Conservation (phyloP, 2,113 vertebrate genomes). For the Electrona antarctica region DNA sequence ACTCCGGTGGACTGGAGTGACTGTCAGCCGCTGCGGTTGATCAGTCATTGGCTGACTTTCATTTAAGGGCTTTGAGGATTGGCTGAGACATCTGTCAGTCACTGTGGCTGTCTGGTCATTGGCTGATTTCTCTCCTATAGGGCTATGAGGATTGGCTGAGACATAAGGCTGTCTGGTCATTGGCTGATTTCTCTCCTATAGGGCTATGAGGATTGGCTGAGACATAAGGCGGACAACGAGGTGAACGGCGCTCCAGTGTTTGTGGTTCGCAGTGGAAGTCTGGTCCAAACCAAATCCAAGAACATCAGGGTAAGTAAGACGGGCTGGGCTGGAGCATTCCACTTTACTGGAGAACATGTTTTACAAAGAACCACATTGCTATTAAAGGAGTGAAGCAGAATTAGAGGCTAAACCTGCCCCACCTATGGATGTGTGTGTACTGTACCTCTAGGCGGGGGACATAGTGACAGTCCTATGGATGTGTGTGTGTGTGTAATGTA, state of each 20-base stretch:
- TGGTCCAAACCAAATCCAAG: constrained; percentile 97
- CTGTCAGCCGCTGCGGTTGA: not conserved
- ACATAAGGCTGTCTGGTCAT: not conserved
- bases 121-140: too few species aligned
- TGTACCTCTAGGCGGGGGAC: too few species aligned
- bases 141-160: not conserved
- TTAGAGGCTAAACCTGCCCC: too few species aligned
- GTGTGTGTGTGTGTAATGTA: too few species aligned
- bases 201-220: constrained; percentile 98
- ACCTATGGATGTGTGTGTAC: too few species aligned
- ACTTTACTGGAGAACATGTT: too few species aligned
- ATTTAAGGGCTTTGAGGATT: not conserved
- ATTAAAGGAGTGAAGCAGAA: too few species aligned
- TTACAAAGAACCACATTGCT: too few species aligned
- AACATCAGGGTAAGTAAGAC: constrained; percentile 87
- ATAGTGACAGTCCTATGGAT: too few species aligned
- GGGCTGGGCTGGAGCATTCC: too few species aligned
- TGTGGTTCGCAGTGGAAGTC: constrained; percentile 95
- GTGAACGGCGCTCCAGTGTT: constrained; percentile 97
- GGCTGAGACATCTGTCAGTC: not conserved
- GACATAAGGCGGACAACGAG: constrained; percentile 98
- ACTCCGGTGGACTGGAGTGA: too few species aligned
- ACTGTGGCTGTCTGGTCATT: not conserved
- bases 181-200: constrained; percentile 44
- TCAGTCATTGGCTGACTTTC: not conserved